Base-by-base conservation (phyloP, 2,797 vertebrate species). In the Gymnothorax reevesii region DNA sequence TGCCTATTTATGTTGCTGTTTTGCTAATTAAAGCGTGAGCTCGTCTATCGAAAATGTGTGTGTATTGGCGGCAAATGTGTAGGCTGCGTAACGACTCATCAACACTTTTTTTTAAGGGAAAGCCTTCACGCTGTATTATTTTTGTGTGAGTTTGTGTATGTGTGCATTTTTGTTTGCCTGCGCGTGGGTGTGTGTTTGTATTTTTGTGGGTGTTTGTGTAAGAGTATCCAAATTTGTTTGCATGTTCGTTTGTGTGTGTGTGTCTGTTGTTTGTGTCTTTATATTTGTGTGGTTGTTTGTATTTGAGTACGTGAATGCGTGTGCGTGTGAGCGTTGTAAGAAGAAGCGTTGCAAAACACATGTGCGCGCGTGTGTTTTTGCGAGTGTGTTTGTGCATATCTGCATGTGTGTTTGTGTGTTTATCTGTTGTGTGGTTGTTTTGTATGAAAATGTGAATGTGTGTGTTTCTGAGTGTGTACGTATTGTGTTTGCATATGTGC, bases 21-120 rank as follows among this genome's bases (percentile, higher is more conserved):
- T 25, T 4, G 54, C 80, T 33, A 25, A 57, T 82, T 82, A 57
- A 71, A 86, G 54, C 42, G 22, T 75, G 10, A 55, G 20, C n/a
- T 42, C 12, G 80, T 42, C 60, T 13, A 17, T n/a, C 25, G 52
- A 42, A 82, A 86, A 82, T 82, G 73, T 27, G 73, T 77, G 73
- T 49, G 42, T 20, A 54, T 54, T 54, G 75, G 49, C 7, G 49
- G 49, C 4, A 6, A 7, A 17, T 0, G 73, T 15, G 49, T 77
- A 42, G 73, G 75, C 75, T 20, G 42, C 17, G 9, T 52, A 22
- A 79, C 8, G 22, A n/a, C n/a, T 42, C 33, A 42, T 42, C 33
- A 42, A 42, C 33, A 42, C 33, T 42, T 42, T 2, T 71, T 20
- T 25, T 7, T 8, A n/a, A 25, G 66, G 25, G 66, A 69, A 69